Evolutionary conservation across 2,113 vertebrate genomes (phyloP), one percentile per base, ranked within the genome.

Genomic region (Phaethornis superciliosus): DNA sequence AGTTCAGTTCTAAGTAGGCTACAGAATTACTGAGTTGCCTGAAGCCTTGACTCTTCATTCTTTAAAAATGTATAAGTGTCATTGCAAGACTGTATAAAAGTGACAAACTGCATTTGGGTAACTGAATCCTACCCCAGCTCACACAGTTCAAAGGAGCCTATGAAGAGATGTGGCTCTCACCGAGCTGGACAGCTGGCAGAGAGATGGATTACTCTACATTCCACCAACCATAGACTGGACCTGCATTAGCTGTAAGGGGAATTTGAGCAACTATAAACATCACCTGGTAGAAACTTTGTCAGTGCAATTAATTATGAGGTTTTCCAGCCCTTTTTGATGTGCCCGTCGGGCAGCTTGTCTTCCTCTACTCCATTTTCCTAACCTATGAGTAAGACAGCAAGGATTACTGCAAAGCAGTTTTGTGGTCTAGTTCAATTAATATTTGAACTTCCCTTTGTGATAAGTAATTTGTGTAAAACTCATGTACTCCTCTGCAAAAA

Each of bases 81-180:
- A 19, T 35, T 62, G 32, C 3, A 30, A 59, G 33, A 46, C 4
- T 12, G 6, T 15, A 10, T 37, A 42, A 72, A 76, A 51, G 40
- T 5, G 37, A 7, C 23, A 82, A 82, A 24, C 9, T 47, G 13
- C 10, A 42, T 76, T 82, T 51, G 51, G 30, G 47, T 4, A 89
- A 51, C 49, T 28, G 28, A 47, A 52, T 76, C 71, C 23, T 72
- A 22, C 26, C 5, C 8, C 37, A 42, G 10, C 4, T 24, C 27
- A 30, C 49, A 23, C 8, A 67, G 6, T n/a, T 67, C 27, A 22
- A 79, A 68, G 72, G 28, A 89, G 4, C 5, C 4, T 1, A 7
- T 7, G 13, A 28, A 83, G 9, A 0, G 0, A 78, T 32, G 12
- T 18, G n/a, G 12, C n/a, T 63, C 3, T 0, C 12, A 33, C 16